Evolutionary conservation across 2,113 vertebrate genomes (phyloP).

Genomic region (Corydoras sp.): DNA sequence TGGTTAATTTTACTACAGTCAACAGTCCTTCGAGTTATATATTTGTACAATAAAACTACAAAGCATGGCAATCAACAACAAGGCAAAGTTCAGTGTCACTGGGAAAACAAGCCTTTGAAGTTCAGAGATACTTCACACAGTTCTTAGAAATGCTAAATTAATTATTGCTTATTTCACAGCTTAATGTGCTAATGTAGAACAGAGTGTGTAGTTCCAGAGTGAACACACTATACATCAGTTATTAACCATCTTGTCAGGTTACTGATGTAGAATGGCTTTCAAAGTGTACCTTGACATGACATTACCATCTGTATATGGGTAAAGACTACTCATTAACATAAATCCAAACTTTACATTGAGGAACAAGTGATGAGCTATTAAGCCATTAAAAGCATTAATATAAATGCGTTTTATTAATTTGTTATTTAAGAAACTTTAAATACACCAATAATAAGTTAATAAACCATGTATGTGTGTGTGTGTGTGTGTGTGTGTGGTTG

Average conservation of each 20-base stretch:
- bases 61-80: conserved; percentile 10
- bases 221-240: conserved; percentile 7
- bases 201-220: background rate
- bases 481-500: background rate
- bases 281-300: conserved; percentile 1
- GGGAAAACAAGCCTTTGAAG: conserved; percentile 14
- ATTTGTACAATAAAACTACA: conserved; percentile 45
- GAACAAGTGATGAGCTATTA: background rate
- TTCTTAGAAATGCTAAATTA: conserved; percentile 20
- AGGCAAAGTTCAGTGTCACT: conserved; percentile 33
- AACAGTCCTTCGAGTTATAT: conserved; percentile 43
- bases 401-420: too few relatives aligned
- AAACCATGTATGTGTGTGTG: background rate
- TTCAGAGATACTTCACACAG: conserved; percentile 9
- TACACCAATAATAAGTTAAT: background rate
- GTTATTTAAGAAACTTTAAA: too few relatives aligned
- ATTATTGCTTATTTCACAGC: conserved; percentile 24
- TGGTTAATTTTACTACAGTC: conserved; percentile 43
- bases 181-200: conserved; percentile 11
- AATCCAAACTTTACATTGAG: background rate
- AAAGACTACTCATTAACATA: background rate
- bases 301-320: background rate
- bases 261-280: background rate
- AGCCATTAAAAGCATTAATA: background rate
- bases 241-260: conserved; percentile 12